Evolutionary conservation across 2,888 invertebrate genomes (phyloP), one percentile per base, ranked within the genome.

Genomic region (Tupiocoris notatus): DNA sequence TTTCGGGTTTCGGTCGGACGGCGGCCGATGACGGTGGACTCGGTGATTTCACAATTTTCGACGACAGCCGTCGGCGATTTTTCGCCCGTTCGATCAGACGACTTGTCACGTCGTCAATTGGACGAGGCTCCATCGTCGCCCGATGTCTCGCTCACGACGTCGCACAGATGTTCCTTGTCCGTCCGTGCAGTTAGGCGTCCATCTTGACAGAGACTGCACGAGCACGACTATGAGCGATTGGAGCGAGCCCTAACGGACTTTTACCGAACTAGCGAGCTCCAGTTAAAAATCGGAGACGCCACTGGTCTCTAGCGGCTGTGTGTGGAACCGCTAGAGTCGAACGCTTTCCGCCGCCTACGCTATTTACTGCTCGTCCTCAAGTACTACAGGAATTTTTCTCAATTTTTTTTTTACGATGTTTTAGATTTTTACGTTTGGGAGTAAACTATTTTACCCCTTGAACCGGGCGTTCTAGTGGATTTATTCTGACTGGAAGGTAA

Each of bases 61-160:
- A 79, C 21, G 77, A 77, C 59, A 79, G 74, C 24, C 79, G 71
- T 23, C 79, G 61, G 23, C 79, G 66, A 56, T 66, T 79, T 57
- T 75, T 63, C 24, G 77, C 75, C 39, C 79, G 65, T 66, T 79
- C 67, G 76, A 67, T 39, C 9, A 68, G 59, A 24, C 22, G 22
- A 24, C 39, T 22, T 18, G 76, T 62, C 23, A 61, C 57, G 75
- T 75, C 75, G 65, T 64, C 65, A 56, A n/a, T n/a, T 3, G 39
- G 39, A 7, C 39, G 39, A 39, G 39, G 3, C 39, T 39, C 39
- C 39, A 39, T 39, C 39, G 39, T 39, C 39, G 39, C 12, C n/a
- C 22, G 62, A 54, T 73, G 63, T 64, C 39, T 73, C 64, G 56
- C 64, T 66, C 18, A 73, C 22, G 62, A 62, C 73, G 73, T 63